These are phyloP conservation scores for Naja naja DNA, from an alignment of 2,113 vertebrate species.

Conservation along the genomic window DNA sequence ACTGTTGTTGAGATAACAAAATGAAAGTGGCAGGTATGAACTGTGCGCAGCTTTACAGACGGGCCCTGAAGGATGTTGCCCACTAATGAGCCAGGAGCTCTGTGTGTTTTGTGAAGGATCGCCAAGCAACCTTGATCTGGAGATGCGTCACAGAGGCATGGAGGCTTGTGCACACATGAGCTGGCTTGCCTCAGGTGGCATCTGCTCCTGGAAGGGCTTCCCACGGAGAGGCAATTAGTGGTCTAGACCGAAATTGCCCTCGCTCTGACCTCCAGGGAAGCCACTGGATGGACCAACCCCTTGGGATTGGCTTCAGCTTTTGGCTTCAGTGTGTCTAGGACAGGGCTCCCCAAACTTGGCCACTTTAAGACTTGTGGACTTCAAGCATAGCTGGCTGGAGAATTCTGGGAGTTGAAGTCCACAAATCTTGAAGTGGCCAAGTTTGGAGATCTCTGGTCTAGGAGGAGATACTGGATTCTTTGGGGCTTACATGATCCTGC, in stretches of 20 bases:
- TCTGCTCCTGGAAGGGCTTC: not conserved
- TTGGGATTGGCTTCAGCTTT: not conserved
- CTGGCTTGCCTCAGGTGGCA: not conserved
- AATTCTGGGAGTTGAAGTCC: too few species aligned
- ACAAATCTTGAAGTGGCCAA: too few species aligned
- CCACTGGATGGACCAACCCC: not conserved
- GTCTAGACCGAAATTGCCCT: accelerated
- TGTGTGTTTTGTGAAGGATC: slow-evolving; percentile 15
- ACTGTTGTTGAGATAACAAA: slow-evolving; percentile 23
- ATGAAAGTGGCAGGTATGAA: slow-evolving; percentile 20
- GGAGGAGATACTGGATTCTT: not conserved
- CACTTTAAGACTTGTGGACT: too few species aligned
- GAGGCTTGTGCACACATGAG: not conserved
- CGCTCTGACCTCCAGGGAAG: not conserved
- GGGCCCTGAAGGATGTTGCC: slow-evolving; percentile 58
- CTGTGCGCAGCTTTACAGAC: slow-evolving; percentile 45
- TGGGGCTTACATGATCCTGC: not conserved
- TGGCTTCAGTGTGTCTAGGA: too few species aligned
- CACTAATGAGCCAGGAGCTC: slow-evolving; percentile 55
- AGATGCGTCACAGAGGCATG: not conserved
- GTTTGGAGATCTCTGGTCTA: too few species aligned
- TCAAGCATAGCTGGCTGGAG: too few species aligned
- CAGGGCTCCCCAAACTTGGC: too few species aligned
- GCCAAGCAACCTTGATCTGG: slow-evolving; percentile 20
- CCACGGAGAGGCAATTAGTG: not conserved